phyloP scores from a whole-genome alignment of 2,888 invertebrate genomes.

The Cryptophagus acutangulus region DNA sequence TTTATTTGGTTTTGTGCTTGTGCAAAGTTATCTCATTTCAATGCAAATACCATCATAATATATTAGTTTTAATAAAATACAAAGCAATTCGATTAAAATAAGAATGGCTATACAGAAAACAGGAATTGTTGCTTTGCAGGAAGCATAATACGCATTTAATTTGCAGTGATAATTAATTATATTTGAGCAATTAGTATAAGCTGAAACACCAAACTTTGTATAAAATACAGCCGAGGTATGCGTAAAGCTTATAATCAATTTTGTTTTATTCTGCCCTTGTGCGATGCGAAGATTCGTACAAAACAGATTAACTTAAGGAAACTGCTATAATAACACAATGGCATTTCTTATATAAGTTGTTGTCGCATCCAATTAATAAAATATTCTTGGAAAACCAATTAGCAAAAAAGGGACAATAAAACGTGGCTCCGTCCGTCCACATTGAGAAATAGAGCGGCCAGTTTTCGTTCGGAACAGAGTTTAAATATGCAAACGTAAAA shows the following conservation, averaged over 20 bases:
- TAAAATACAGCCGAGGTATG: slow-evolving; percentile 11
- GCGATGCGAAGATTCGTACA: slow-evolving; percentile 1
- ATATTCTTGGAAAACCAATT: too few relatives aligned
- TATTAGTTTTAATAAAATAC: slow-evolving; percentile 9
- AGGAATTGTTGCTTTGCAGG: slow-evolving; percentile 7
- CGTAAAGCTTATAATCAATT: slow-evolving; percentile 12
- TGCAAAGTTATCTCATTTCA: slow-evolving; percentile 11
- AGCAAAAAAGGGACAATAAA: too few relatives aligned
- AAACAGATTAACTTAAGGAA: slow-evolving; percentile 7
- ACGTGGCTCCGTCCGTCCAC: too few relatives aligned
- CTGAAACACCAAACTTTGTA: slow-evolving; percentile 11
- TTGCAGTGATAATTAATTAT: slow-evolving; percentile 15
- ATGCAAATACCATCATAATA: slow-evolving; percentile 10
- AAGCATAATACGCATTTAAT: slow-evolving; percentile 13
- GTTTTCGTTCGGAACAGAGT: too few relatives aligned
- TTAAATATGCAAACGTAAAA: too few relatives aligned
- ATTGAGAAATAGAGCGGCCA: too few relatives aligned
- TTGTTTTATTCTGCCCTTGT: slow-evolving; percentile 9
- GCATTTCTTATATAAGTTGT: too few relatives aligned
- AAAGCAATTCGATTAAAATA: slow-evolving; percentile 8
- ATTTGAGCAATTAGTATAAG: slow-evolving; percentile 12
- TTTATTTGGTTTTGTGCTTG: background rate
- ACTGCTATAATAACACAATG: too few relatives aligned
- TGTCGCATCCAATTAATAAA: too few relatives aligned
- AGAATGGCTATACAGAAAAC: slow-evolving; percentile 8